phyloP scores from a whole-genome alignment of 2,113 vertebrate species.

The Mastomys coucha region DNA sequence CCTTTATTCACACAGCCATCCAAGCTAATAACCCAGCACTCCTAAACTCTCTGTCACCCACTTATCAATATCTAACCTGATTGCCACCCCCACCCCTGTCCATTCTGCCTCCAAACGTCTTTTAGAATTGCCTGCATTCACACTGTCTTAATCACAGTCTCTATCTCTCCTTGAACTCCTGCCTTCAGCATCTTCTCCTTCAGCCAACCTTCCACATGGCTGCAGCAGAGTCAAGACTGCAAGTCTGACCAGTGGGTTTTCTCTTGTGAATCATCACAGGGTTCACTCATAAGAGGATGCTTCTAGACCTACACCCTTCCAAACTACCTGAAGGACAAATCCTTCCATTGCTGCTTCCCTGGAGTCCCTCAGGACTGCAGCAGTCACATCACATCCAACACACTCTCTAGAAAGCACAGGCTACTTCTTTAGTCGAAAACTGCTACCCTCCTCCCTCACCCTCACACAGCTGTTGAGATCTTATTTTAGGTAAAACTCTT shows the following conservation, averaged over 20 bases:
- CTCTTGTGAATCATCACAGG: background rate
- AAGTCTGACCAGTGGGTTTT: background rate
- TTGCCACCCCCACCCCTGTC: background rate
- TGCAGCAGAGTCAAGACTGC: background rate
- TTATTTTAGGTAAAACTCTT: background rate
- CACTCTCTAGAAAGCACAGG: too few relatives aligned
- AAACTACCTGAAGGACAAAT: background rate
- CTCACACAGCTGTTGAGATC: background rate
- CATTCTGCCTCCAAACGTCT: background rate
- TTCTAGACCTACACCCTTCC: background rate
- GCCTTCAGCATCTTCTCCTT: background rate
- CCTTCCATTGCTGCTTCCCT: background rate
- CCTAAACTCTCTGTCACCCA: background rate
- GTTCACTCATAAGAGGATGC: background rate
- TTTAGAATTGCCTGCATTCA: conserved; percentile 45
- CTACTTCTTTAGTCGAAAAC: background rate
- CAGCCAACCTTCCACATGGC: background rate
- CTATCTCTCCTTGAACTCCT: conserved; percentile 60
- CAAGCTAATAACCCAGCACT: background rate
- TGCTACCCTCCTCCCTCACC: background rate
- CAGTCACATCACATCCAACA: background rate
- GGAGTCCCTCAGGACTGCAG: background rate
- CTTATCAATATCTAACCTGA: conserved; percentile 1
- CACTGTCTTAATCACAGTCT: conserved; percentile 54
- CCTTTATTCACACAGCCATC: background rate